Evolutionary conservation across 2,888 invertebrate genomes (phyloP).

Genomic region (Euspilapteryx auroguttella): DNA sequence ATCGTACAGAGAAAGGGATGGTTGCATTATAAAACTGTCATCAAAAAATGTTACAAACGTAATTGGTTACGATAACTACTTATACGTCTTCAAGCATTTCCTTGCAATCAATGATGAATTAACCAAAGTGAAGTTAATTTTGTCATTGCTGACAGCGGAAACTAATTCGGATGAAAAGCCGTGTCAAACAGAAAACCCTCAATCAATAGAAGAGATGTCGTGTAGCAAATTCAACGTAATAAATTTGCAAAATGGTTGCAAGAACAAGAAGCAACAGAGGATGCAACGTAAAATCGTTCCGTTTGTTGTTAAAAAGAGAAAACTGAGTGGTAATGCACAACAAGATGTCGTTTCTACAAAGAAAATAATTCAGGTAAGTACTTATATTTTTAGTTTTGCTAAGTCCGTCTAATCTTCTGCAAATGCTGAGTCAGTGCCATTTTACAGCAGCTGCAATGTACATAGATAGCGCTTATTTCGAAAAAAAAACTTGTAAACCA

Average conservation of each 20-base stretch:
- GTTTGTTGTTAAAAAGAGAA: slow-evolving; percentile 26
- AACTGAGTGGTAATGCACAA: too few relatives aligned
- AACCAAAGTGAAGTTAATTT: slow-evolving; percentile 25
- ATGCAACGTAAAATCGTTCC: slow-evolving; percentile 15
- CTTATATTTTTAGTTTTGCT: too few relatives aligned
- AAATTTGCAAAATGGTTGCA: too few relatives aligned
- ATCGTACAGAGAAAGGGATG: too few relatives aligned
- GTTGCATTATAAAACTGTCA: slow-evolving; percentile 17
- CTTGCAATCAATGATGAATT: slow-evolving; percentile 26
- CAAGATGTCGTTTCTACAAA: too few relatives aligned
- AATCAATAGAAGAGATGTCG: background rate
- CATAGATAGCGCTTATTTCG: too few relatives aligned
- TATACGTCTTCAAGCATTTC: slow-evolving; percentile 25
- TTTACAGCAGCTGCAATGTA: too few relatives aligned
- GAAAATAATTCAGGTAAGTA: too few relatives aligned
- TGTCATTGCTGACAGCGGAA: slow-evolving; percentile 20
- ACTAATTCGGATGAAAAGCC: slow-evolving; percentile 6
- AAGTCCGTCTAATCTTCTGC: too few relatives aligned
- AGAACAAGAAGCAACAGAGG: slow-evolving; percentile 8
- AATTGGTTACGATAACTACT: slow-evolving; percentile 35
- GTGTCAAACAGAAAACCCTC: background rate
- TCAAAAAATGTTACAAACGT: slow-evolving; percentile 24
- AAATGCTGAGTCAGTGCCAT: too few relatives aligned
- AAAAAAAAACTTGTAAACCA: too few relatives aligned
- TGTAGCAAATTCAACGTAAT: too few relatives aligned